Evolutionary conservation across 2,797 vertebrate genomes (phyloP).

Genomic region (Ptychadena robeensis): DNA sequence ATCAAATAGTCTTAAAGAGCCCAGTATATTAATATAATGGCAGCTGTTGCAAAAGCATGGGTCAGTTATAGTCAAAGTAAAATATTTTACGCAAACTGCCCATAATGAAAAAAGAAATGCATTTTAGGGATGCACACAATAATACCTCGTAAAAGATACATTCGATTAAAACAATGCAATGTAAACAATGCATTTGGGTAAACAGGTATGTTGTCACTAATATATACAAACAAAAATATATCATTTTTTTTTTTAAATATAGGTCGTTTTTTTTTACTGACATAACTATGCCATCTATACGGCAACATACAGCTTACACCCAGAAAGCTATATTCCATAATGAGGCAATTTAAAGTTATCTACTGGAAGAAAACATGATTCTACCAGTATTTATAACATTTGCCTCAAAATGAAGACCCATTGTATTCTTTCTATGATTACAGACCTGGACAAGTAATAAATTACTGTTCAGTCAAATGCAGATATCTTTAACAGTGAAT

Average conservation of each 20-base stretch:
- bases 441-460: neutral
- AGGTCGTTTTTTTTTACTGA: neutral
- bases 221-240: neutral
- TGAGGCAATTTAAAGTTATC: neutral
- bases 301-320: neutral
- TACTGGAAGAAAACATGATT: neutral
- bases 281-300: neutral
- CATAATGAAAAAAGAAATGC: neutral
- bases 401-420: neutral
- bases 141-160: neutral
- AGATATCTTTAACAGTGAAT: constrained; percentile 25
- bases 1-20: neutral
- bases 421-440: neutral
- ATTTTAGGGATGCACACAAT: neutral
- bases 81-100: neutral
- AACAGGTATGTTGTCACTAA: neutral
- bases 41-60: neutral
- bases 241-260: neutral
- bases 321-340: neutral
- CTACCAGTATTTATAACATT: neutral
- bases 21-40: neutral
- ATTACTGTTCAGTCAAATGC: constrained; percentile 7
- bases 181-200: neutral
- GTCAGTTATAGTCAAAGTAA: neutral
- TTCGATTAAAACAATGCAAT: neutral